Conservation (phyloP, 2,797 vertebrate genomes). For the Myoxocephalus aenaeus region DNA sequence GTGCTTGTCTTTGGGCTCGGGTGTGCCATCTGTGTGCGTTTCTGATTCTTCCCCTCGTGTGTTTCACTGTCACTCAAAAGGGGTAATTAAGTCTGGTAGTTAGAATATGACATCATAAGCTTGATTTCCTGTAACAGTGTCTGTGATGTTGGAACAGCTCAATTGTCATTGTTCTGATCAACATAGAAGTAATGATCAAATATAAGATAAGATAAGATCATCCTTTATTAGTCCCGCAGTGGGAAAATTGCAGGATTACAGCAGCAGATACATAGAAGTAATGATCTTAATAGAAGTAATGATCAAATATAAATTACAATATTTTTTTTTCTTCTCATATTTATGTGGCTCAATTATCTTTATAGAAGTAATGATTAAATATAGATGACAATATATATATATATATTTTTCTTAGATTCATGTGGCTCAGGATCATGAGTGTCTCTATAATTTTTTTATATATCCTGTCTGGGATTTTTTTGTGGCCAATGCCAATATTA, state of each 20-base stretch:
- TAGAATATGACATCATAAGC: slow-evolving; percentile 3
- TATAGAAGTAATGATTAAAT: not conserved
- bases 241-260: too few relatives aligned
- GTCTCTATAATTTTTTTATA: not conserved
- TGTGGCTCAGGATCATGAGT: too few relatives aligned
- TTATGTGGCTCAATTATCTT: too few relatives aligned
- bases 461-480: not conserved
- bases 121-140: slow-evolving; percentile 6
- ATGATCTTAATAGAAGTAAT: too few relatives aligned
- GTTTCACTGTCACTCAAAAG: slow-evolving; percentile 28
- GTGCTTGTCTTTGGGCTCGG: slow-evolving; percentile 37
- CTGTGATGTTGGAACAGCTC: not conserved
- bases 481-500: not conserved
- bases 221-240: too few relatives aligned
- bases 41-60: slow-evolving; percentile 11
- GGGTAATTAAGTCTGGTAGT: not conserved
- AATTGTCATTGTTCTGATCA: not conserved
- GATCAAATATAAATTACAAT: not conserved
- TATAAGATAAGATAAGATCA: too few relatives aligned
- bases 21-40: slow-evolving; percentile 57
- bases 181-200: too few relatives aligned
- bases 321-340: not conserved
- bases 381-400: not conserved
- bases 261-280: too few relatives aligned
- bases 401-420: too few relatives aligned